Conservation (phyloP, 2,797 vertebrate species). For the Amblyopsis hoosieri region DNA sequence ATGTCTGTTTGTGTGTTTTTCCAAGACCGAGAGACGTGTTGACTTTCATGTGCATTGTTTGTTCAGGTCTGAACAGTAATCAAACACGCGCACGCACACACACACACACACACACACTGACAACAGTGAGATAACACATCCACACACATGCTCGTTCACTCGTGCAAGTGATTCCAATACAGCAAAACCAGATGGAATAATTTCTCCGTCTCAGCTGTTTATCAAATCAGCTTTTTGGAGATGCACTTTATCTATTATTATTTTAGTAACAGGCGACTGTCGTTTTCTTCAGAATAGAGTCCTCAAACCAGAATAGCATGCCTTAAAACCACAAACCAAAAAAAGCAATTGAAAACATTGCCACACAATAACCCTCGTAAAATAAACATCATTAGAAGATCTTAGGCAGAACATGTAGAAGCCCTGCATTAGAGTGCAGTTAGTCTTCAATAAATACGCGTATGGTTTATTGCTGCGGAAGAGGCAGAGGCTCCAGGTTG, state of each 20-base stretch:
- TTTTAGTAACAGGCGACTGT: slow-evolving; percentile 28
- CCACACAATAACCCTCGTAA: no score
- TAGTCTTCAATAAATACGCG: no score
- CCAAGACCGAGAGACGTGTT: slow-evolving; percentile 53
- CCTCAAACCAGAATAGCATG: no score
- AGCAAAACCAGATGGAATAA: slow-evolving; percentile 40
- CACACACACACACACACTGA: slow-evolving; percentile 36
- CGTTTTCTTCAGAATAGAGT: no score
- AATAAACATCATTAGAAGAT: no score
- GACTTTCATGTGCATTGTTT: slow-evolving; percentile 64
- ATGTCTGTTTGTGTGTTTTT: slow-evolving; percentile 26
- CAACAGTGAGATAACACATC: slow-evolving; percentile 41
- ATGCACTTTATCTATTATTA: slow-evolving; percentile 24
- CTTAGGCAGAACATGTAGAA: no score
- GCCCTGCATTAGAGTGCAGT: no score
- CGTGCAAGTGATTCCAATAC: slow-evolving; percentile 35
- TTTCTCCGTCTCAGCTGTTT: slow-evolving; percentile 17
- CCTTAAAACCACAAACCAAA: no score
- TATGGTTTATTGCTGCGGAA: no score
- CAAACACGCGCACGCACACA: slow-evolving; percentile 22
- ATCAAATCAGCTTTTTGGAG: slow-evolving; percentile 37
- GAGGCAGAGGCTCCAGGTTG: no score
- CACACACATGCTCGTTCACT: slow-evolving; percentile 24
- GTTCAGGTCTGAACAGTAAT: slow-evolving; percentile 64
- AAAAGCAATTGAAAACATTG: no score